A percentile compares a stretch with the other conserved stretches of the same genome.
These are phyloP conservation scores for Lophochroa leadbeateri DNA, from an alignment of 2,113 vertebrate genomes.

Conservation along the genomic window DNA sequence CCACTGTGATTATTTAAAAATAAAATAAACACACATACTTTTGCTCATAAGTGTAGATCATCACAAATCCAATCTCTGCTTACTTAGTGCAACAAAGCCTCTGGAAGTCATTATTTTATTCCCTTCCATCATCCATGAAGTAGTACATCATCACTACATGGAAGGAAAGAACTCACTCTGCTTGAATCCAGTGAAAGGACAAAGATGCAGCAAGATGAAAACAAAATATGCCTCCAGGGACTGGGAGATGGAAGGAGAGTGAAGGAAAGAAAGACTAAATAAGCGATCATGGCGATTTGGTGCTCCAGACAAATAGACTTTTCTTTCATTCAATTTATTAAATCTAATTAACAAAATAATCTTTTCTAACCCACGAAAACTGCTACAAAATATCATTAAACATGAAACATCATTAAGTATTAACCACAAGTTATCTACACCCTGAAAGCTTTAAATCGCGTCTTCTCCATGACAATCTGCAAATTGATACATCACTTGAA, in stretches of 20 bases:
- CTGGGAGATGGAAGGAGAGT: background rate
- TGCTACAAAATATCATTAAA: background rate
- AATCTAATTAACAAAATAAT: conserved; percentile 11
- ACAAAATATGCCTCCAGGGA: background rate
- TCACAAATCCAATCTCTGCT: background rate
- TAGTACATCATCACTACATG: background rate
- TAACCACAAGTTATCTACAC: background rate
- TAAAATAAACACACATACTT: background rate
- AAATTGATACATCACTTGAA: background rate
- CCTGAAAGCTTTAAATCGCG: background rate
- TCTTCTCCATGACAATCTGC: background rate
- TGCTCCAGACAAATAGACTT: background rate
- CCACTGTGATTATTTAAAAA: background rate
- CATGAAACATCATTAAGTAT: background rate
- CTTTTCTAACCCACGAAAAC: background rate
- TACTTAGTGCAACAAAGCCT: background rate
- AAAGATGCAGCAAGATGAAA: background rate
- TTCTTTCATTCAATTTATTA: background rate
- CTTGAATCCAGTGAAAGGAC: background rate
- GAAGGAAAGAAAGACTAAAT: background rate
- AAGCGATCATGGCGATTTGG: background rate
- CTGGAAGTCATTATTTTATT: background rate
- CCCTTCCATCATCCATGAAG: background rate
- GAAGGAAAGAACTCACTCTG: background rate
- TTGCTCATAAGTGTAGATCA: background rate